Conservation (phyloP, 1,140 invertebrate genomes). For the Acromyrmex charruanus region DNA sequence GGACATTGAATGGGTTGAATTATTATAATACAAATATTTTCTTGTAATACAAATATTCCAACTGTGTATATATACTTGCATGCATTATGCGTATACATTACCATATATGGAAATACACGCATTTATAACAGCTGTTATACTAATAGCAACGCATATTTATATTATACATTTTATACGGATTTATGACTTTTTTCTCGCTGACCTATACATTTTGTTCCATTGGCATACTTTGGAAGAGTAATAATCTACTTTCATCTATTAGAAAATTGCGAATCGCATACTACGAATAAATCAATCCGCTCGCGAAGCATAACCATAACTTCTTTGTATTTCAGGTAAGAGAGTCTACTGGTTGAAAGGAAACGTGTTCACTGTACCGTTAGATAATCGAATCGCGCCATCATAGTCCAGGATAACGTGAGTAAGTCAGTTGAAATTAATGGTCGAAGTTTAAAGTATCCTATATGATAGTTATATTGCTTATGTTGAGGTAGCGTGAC, state of each 20-base stretch:
- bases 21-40: no score
- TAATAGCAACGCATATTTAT: background rate
- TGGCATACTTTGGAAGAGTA: constrained; percentile 7
- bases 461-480: constrained; percentile 48
- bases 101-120: no score
- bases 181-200: background rate
- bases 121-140: background rate
- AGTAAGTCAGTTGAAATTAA: constrained; percentile 59
- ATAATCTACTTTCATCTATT: constrained; percentile 15
- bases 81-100: no score
- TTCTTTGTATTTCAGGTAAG: constrained; percentile 69
- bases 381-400: constrained; percentile 14
- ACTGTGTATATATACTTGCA: background rate
- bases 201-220: background rate
- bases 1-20: no score
- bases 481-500: constrained; percentile 48
- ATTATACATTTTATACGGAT: background rate
- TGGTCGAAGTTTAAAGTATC: constrained; percentile 56
- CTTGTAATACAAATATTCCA: no score
- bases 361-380: constrained; percentile 1
- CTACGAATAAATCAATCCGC: constrained; percentile 15
- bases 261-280: constrained; percentile 14
- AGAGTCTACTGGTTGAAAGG: background rate
- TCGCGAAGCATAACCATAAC: constrained; percentile 26
- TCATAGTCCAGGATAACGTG: background rate